Percentiles rank a stretch among this genome's conserved stretches.
phyloP scores from a whole-genome alignment of 2,888 invertebrate genomes.

The Lottia gigantea region DNA sequence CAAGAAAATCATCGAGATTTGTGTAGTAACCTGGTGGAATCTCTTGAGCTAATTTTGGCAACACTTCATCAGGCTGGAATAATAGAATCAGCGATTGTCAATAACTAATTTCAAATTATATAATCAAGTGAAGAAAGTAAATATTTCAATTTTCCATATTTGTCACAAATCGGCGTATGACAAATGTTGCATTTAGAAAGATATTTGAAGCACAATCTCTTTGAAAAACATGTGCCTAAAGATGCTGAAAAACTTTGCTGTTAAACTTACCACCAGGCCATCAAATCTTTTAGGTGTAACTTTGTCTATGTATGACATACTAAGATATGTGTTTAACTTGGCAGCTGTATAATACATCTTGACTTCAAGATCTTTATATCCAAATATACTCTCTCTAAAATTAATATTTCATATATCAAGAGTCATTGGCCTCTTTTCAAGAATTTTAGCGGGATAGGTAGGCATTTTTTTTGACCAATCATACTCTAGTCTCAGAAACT shows the following conservation, averaged over 20 bases:
- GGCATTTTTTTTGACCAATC: too few species aligned
- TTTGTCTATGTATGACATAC: conserved; percentile 79
- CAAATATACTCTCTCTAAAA: conserved; percentile 88
- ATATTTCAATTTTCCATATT: too few species aligned
- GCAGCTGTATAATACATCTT: conserved; percentile 85
- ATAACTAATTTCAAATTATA: too few species aligned
- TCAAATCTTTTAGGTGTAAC: conserved; percentile 70
- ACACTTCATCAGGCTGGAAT: conserved; percentile 80
- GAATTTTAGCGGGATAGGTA: too few species aligned
- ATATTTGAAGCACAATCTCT: too few species aligned
- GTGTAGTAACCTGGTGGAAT: conserved; percentile 79
- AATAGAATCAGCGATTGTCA: too few species aligned
- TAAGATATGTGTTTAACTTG: conserved; percentile 83
- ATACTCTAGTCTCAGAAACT: too few species aligned
- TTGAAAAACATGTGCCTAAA: too few species aligned
- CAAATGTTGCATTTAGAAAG: too few species aligned
- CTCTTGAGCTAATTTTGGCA: conserved; percentile 77
- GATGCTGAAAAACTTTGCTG: too few species aligned
- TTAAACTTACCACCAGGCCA: conserved; percentile 67
- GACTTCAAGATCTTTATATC: conserved; percentile 85
- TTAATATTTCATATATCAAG: conserved; percentile 12
- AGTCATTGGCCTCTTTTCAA: too few species aligned
- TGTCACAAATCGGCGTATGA: too few species aligned
- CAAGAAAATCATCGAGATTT: conserved; percentile 80
- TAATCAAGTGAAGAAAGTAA: neutral